These are phyloP conservation scores for Crioceris asparagi DNA, from an alignment of 2,888 invertebrate genomes.

Conservation along the genomic window DNA sequence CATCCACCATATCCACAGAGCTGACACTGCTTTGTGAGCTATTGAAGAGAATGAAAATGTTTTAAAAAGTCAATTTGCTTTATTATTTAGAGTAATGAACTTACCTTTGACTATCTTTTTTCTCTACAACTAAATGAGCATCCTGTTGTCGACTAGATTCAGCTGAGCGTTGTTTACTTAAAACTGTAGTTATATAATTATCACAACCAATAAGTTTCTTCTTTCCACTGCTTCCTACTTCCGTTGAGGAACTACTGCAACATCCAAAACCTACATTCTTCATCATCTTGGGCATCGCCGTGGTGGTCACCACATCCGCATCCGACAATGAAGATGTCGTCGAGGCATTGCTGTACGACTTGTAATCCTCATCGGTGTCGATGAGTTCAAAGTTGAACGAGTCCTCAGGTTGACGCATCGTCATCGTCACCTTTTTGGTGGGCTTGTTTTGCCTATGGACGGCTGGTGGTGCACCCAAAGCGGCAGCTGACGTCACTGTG, in stretches of 20 bases:
- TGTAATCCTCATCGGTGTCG: slow-evolving; percentile 63
- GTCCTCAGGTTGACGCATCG: slow-evolving; percentile 53
- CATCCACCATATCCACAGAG: slow-evolving; percentile 21
- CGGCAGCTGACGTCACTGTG: no score
- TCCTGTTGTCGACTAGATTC: slow-evolving; percentile 31
- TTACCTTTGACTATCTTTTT: slow-evolving; percentile 33
- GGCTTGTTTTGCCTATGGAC: slow-evolving; percentile 59
- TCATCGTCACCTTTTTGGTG: slow-evolving; percentile 52
- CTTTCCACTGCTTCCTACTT: no score
- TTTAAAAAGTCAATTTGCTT: no score
- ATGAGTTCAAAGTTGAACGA: slow-evolving; percentile 76
- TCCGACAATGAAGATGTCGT: slow-evolving; percentile 21
- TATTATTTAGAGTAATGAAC: no score
- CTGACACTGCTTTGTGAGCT: slow-evolving; percentile 30
- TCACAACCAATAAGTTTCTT: slow-evolving; percentile 57
- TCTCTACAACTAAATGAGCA: slow-evolving; percentile 32
- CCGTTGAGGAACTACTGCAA: no score
- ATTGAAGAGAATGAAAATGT: no score
- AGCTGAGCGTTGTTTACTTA: slow-evolving; percentile 36
- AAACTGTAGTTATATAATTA: slow-evolving; percentile 60
- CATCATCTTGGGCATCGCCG: slow-evolving; percentile 19
- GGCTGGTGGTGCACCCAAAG: no score
- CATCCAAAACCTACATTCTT: no score
- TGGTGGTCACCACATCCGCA: slow-evolving; percentile 18
- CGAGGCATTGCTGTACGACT: slow-evolving; percentile 18